Evolutionary conservation across 1,140 invertebrate species (phyloP), one percentile per base, ranked within the genome.

Genomic region (Temnothorax curvispinosus): DNA sequence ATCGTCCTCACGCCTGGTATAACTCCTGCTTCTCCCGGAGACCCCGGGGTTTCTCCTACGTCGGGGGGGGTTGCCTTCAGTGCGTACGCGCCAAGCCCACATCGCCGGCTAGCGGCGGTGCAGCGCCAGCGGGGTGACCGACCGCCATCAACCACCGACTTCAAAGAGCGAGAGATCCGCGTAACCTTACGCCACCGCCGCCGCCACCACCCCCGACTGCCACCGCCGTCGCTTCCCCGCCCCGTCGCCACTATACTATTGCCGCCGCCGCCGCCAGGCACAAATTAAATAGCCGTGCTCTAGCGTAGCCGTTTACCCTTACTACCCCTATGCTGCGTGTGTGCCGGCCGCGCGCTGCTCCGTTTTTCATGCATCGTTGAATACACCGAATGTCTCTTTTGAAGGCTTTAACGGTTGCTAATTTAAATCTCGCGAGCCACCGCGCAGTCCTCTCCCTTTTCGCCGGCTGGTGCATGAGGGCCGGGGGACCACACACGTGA

Each of bases 261-360:
- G 32, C 64, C 54, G 54, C 86, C 27, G 27, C 52, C 78, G 77
- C 80, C 82, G 78, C 76, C 84, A 56, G 69, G 78, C 91, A 88
- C 90, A 91, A 93, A 93, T 93, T 93, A 93, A 93, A 93, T 93
- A 93, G 88, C 80, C 75, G 56, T 84, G 35, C 62, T 87, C 62
- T 87, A 72, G 80, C 82, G 87, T 81, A 52, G 72, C 75, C 89
- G 89, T 90, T 90, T 91, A 90, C 62, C 76, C 47, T 60, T 56
- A 41, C 71, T 71, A 18, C 64, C 35, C 72, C 21, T 44, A n/a
- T 41, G 18, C 21, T 58, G 18, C 27, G 27, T 71, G 44, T 18
- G 18, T 38, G 13, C 32, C 54, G 41, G 27, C 32, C 35, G 62
- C 32, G 27, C 58, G 35, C 21, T 47, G 38, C 18, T 58, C 47